Percentiles rank a stretch among this genome's conserved stretches.
These are phyloP conservation scores for Boloria selene DNA, from an alignment of 2,888 invertebrate species.

Conservation along the genomic window DNA sequence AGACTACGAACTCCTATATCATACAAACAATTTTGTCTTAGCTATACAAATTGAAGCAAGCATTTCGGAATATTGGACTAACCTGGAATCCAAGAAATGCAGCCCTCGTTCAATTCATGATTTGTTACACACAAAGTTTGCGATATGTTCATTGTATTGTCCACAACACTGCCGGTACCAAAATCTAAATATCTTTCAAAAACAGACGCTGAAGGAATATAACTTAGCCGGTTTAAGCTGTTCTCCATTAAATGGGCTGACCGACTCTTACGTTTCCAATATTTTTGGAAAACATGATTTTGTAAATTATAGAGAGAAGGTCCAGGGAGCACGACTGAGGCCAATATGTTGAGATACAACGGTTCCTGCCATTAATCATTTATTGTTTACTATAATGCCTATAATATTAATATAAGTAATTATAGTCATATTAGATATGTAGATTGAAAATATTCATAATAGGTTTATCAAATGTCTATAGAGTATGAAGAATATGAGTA, in stretches of 20 bases:
- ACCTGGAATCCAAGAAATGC: constrained; percentile 75
- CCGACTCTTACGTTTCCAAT: constrained; percentile 58
- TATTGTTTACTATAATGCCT: not conserved
- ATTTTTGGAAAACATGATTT: constrained; percentile 63
- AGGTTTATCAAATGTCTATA: no score
- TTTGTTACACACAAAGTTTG: constrained; percentile 74
- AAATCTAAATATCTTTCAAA: constrained; percentile 72
- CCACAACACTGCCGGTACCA: constrained; percentile 62
- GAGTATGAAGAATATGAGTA: no score
- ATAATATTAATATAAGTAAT: not conserved
- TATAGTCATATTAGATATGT: not conserved
- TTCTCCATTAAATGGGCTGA: constrained; percentile 72
- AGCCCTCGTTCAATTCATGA: constrained; percentile 67
- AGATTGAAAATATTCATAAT: no score
- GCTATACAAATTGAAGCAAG: no score
- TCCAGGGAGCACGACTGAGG: constrained; percentile 60
- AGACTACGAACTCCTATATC: no score
- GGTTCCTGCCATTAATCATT: constrained; percentile 58
- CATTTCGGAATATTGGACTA: constrained; percentile 6
- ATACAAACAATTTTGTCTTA: no score
- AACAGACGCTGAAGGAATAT: constrained; percentile 70
- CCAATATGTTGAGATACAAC: constrained; percentile 61
- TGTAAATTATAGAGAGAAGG: constrained; percentile 58
- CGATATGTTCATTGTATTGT: constrained; percentile 69
- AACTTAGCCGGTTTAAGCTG: constrained; percentile 61